Base-by-base conservation (phyloP, 2,797 vertebrate genomes). In the Aplochiton taeniatus region DNA sequence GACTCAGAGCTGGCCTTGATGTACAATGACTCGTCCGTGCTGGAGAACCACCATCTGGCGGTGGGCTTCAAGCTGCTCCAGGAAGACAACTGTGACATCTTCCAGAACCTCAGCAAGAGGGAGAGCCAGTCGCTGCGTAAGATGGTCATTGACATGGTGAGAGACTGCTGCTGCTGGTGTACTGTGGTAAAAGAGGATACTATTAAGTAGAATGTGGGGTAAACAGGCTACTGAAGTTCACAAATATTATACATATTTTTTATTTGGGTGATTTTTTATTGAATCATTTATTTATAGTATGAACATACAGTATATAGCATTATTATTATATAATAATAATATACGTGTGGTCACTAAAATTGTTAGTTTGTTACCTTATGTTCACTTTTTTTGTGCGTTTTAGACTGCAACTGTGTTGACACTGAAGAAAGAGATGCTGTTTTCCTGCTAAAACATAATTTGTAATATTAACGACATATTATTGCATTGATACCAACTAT, bases 61-160 rank as follows among this genome's bases (percentile, higher is more conserved):
- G 95, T 98, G 65, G 96, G 96, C 71, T 98, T 98, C 82, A 97
- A 96, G 76, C 93, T 98, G 7, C 90, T 97, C 45, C 96, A 96
- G 84, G 94, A 95, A 63, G 93, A 96, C 52, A 95, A 96, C 83
- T 97, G 95, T 0, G 93, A 96, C 86, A 95, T 97, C 83, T 96
- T 97, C 83, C 91, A 94, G 78, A 96, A 96, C 84, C 91, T 98
- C 65, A 93, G 83, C 82, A 93, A 94, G 82, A 96, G 95, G 73
- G 94, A 96, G 84, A 86, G 93, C 46, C 95, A 95, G 83, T 93
- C 89, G 0, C 88, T 97, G 14, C 92, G 95, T 50, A 96, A 96
- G 88, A 95, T 97, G 92, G 95, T 91, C 75, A 97, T 97, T 0
- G 96, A 98, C 81, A 96, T 97, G 95, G 95, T 96, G 69, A 87